Evolutionary conservation across 2,888 invertebrate genomes (phyloP).

Genomic region (Rhimphoctona megacephalus): DNA sequence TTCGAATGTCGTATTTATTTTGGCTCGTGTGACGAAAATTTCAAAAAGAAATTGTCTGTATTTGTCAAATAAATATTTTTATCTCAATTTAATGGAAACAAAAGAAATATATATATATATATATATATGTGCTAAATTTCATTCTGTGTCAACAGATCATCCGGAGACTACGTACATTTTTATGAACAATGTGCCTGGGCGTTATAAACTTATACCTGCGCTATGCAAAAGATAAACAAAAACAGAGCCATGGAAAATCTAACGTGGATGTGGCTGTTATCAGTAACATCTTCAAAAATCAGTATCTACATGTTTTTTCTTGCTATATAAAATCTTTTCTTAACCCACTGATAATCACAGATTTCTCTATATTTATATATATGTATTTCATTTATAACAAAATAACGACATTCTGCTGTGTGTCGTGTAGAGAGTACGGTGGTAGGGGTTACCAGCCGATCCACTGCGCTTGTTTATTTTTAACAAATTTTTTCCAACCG

Average conservation of each 20-base stretch:
- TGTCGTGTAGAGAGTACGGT: constrained; percentile 20
- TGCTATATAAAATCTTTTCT: constrained; percentile 33
- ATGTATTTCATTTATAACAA: constrained; percentile 36
- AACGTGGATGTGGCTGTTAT: not conserved
- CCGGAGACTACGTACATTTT: constrained; percentile 14
- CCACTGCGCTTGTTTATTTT: constrained; percentile 77
- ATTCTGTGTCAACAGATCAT: not conserved
- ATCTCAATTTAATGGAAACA: constrained; percentile 65
- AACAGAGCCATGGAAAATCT: constrained; percentile 35
- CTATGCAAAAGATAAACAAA: constrained; percentile 45
- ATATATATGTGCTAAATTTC: constrained; percentile 18
- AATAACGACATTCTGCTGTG: constrained; percentile 44
- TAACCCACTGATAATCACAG: constrained; percentile 50
- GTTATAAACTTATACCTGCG: constrained; percentile 26
- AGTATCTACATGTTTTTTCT: constrained; percentile 37
- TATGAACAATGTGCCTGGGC: constrained; percentile 29
- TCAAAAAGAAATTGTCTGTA: constrained; percentile 58
- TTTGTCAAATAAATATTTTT: constrained; percentile 73
- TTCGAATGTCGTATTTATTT: constrained; percentile 33
- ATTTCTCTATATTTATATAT: constrained; percentile 30
- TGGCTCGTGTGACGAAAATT: constrained; percentile 26
- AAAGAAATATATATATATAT: constrained; percentile 16
- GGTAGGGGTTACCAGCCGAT: constrained; percentile 77
- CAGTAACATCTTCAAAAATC: constrained; percentile 52
- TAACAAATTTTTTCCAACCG: constrained; percentile 79